phyloP scores from a whole-genome alignment of 2,113 vertebrate species.

The Microtus montanus region DNA sequence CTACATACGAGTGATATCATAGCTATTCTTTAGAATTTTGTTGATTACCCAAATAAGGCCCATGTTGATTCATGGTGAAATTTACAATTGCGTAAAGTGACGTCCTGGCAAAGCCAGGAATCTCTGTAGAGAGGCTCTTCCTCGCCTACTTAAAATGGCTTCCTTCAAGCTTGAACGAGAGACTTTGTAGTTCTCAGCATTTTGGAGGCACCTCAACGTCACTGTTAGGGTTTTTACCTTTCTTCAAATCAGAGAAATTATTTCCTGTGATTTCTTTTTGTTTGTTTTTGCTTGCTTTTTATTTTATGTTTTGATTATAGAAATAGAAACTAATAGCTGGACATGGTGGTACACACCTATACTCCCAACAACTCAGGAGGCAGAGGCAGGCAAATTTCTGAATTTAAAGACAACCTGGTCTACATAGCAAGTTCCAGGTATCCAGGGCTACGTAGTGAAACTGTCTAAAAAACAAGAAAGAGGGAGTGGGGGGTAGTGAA shows the following conservation, averaged over 20 bases:
- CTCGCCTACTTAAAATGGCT: neutral
- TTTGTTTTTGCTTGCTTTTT: neutral
- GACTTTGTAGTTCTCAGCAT: neutral
- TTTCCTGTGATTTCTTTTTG: neutral
- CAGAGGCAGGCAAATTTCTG: neutral
- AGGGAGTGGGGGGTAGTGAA: neutral
- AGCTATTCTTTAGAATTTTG: slow-evolving; percentile 43
- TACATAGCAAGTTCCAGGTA: neutral
- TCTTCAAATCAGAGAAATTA: neutral
- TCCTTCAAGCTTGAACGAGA: neutral
- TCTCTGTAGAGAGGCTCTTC: neutral
- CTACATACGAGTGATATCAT: slow-evolving; percentile 40
- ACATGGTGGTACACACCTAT: neutral
- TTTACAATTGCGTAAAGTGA: neutral
- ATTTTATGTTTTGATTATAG: neutral
- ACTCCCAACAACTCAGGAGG: neutral
- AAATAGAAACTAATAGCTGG: neutral
- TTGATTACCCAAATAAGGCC: slow-evolving; percentile 24
- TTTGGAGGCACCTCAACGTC: neutral
- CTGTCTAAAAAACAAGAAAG: neutral
- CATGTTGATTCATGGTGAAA: slow-evolving; percentile 27
- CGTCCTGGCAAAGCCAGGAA: neutral
- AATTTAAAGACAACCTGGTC: neutral
- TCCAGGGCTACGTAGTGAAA: neutral
- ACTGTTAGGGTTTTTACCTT: neutral